Conservation (phyloP, 2,888 invertebrate genomes). For the Steinernema carpocapsae region DNA sequence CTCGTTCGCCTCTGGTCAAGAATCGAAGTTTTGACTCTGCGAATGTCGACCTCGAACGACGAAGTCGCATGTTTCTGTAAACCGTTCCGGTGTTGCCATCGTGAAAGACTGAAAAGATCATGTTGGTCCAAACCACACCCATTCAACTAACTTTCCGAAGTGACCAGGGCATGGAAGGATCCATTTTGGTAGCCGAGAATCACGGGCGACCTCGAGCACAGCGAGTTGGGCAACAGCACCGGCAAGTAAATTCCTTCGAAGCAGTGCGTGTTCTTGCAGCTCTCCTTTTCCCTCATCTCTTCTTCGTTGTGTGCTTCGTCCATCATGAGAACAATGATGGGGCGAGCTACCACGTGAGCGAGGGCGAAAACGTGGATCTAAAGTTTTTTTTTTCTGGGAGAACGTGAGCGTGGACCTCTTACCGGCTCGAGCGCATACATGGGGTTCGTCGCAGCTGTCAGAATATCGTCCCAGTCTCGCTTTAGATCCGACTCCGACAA, state of each 20-base stretch:
- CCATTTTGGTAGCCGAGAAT: constrained; percentile 39
- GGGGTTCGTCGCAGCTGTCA: constrained; percentile 30
- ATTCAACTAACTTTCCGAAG: constrained; percentile 26
- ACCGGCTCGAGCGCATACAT: constrained; percentile 35
- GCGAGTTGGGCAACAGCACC: constrained; percentile 32
- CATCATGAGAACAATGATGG: constrained; percentile 42
- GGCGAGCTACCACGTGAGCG: constrained; percentile 40
- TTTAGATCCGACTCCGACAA: constrained; percentile 36
- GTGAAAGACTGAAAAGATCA: neutral
- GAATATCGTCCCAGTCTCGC: constrained; percentile 40
- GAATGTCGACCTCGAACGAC: constrained; percentile 16
- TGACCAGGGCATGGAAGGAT: constrained; percentile 24
- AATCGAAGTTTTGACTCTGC: constrained; percentile 28
- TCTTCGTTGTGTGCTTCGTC: constrained; percentile 37
- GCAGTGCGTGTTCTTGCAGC: constrained; percentile 35
- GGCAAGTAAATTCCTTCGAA: constrained; percentile 43
- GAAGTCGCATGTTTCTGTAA: constrained; percentile 15
- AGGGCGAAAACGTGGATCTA: constrained; percentile 42
- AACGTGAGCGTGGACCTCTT: neutral
- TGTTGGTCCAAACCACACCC: neutral
- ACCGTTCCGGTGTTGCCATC: constrained; percentile 1
- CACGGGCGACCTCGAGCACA: constrained; percentile 40
- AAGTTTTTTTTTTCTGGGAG: neutral
- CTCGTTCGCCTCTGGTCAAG: constrained; percentile 18
- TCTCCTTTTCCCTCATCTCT: constrained; percentile 28